Evolutionary conservation across 2,113 vertebrate genomes (phyloP).

Genomic region (Mesoclemmys tuberculata): DNA sequence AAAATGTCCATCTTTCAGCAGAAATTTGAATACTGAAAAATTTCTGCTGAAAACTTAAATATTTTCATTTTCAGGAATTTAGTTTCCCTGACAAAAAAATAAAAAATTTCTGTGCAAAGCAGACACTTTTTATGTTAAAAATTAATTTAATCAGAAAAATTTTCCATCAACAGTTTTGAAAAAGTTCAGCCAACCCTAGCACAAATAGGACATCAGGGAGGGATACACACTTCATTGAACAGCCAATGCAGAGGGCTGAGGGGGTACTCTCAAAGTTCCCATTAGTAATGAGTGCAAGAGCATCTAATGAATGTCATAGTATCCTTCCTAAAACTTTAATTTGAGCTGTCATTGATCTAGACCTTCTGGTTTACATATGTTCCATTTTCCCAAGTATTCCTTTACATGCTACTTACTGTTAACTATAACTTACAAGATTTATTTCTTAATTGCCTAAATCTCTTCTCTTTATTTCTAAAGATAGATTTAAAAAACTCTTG

Average conservation of each 20-base stretch:
- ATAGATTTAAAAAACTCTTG: not conserved
- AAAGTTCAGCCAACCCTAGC: not conserved
- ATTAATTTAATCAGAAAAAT: not conserved
- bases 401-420: not conserved
- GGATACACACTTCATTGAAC: not conserved
- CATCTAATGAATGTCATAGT: not conserved
- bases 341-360: not conserved
- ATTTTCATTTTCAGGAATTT: not conserved
- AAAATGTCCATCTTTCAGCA: not conserved
- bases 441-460: not conserved
- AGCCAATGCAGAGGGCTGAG: not conserved
- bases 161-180: not conserved
- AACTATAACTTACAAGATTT: not conserved
- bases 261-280: not conserved
- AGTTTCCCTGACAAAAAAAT: not conserved
- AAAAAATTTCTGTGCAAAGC: not conserved
- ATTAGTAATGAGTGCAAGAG: not conserved
- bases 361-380: not conserved
- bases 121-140: not conserved
- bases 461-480: not conserved
- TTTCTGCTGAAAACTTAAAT: not conserved
- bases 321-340: not conserved
- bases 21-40: not conserved
- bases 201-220: rapidly evolving
- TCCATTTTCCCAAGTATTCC: rapidly evolving